A percentile compares a stretch with the other conserved stretches of the same genome.
Evolutionary conservation across 2,797 vertebrate genomes (phyloP).

Genomic region (Cossypha niveicapilla): DNA sequence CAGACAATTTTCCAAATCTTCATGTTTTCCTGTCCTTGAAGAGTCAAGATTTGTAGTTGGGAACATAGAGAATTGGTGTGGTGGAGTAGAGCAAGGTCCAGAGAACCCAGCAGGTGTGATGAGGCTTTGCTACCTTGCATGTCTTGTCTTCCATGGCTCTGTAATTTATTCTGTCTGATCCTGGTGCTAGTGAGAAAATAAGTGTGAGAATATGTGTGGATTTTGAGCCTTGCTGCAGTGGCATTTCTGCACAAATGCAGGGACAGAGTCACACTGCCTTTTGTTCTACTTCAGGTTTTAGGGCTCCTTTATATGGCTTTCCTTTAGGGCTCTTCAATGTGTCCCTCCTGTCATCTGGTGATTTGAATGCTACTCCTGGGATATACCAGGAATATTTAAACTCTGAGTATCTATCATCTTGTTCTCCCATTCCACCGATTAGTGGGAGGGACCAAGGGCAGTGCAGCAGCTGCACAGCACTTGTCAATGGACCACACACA

Average conservation of each 20-base stretch:
- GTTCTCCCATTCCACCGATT: not conserved
- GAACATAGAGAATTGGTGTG: not conserved
- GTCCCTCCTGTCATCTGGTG: not conserved
- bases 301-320: not conserved
- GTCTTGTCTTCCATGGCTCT: not conserved
- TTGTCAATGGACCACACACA: accelerated
- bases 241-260: not conserved
- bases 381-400: not conserved
- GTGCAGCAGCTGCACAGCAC: not conserved
- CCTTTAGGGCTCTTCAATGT: not conserved
- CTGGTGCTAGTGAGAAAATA: not conserved
- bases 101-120: not conserved
- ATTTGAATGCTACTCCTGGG: not conserved
- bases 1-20: not conserved
- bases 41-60: not conserved
- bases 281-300: not conserved
- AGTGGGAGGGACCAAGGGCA: not conserved
- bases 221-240: not conserved
- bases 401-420: not conserved
- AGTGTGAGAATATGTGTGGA: not conserved
- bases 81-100: not conserved
- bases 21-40: not conserved
- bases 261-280: not conserved
- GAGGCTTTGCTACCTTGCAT: not conserved
- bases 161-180: not conserved